A percentile compares a stretch with the other conserved stretches of the same genome.
Conservation (phyloP, 2,888 invertebrate genomes). For the Sarcophaga caerulescens region DNA sequence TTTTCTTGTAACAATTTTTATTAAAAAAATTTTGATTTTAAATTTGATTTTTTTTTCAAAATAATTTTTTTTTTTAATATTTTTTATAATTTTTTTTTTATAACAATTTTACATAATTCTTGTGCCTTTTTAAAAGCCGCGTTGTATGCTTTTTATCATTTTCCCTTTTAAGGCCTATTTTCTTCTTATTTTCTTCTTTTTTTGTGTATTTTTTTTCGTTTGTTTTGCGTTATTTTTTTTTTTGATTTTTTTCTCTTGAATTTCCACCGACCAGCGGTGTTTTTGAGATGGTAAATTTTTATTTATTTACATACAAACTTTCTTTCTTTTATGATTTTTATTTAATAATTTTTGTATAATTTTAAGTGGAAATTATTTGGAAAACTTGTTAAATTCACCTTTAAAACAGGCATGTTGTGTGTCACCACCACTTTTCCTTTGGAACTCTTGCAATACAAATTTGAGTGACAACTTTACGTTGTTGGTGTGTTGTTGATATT, state of each 20-base stretch:
- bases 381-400: background rate
- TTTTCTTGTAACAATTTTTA: constrained; percentile 6
- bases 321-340: background rate
- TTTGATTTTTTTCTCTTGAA: constrained; percentile 51
- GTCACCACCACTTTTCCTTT: constrained; percentile 40
- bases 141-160: constrained; percentile 56
- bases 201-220: background rate
- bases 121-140: constrained; percentile 57
- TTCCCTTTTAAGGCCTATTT: constrained; percentile 27
- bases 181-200: constrained; percentile 34
- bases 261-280: constrained; percentile 68
- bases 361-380: background rate
- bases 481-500: constrained; percentile 1
- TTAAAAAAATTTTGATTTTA: constrained; percentile 14
- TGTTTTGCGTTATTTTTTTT: constrained; percentile 32
- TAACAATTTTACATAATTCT: constrained; percentile 58
- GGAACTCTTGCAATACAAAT: constrained; percentile 21
- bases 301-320: constrained; percentile 7
- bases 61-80: constrained; percentile 6
- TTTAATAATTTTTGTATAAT: background rate
- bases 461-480: constrained; percentile 9
- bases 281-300: constrained; percentile 45
- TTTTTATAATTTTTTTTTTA: constrained; percentile 35
- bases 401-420: constrained; percentile 39
- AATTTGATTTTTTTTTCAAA: background rate